Evolutionary conservation across 2,797 vertebrate species (phyloP), one percentile per base, ranked within the genome.

Genomic region (Denticeps clupeoides): DNA sequence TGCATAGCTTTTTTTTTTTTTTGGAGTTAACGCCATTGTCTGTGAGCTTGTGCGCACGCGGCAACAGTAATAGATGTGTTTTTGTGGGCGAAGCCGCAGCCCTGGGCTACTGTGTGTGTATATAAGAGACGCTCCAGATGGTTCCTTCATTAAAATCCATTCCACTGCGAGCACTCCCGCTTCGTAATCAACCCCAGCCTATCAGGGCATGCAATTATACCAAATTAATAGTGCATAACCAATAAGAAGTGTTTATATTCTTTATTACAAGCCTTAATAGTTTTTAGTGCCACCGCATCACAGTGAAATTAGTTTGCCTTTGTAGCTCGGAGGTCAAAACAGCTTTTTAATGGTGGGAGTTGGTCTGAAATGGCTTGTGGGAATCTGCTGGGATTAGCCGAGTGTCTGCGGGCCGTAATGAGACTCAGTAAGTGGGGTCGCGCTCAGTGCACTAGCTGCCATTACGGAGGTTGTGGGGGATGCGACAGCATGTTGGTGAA

Each of bases 221-320:
- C 29, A 64, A 68, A 69, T 77, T 80, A 77, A 80, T 76, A 72
- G 74, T 59, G 77, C 78, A 33, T 77, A 64, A 69, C 70, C 68
- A 74, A 74, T 78, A 66, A 76, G 72, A 78, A 75, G 67, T 70
- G 74, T 77, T 80, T 76, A 76, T 76, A 74, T 69, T 68, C 63
- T 76, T 78, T 77, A 79, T 82, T 78, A 73, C 68, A 74, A 77
- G 67, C 65, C 67, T 67, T 76, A 75, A 78, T 79, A 74, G 79
- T 69, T 78, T 78, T 74, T 68, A 75, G 68, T 77, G 67, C 59
- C 51, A 42, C 55, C 65, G 57, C 64, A 70, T 79, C 63, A 59
- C 61, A 37, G 45, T 53, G 52, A 63, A 72, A 78, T 78, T 65
- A 74, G 68, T 80, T 77, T 77, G 74, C 63, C 75, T 80, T 77